Evolutionary conservation across 2,888 invertebrate genomes (phyloP), one percentile per base, ranked within the genome.

Genomic region (Xylota segnis): DNA sequence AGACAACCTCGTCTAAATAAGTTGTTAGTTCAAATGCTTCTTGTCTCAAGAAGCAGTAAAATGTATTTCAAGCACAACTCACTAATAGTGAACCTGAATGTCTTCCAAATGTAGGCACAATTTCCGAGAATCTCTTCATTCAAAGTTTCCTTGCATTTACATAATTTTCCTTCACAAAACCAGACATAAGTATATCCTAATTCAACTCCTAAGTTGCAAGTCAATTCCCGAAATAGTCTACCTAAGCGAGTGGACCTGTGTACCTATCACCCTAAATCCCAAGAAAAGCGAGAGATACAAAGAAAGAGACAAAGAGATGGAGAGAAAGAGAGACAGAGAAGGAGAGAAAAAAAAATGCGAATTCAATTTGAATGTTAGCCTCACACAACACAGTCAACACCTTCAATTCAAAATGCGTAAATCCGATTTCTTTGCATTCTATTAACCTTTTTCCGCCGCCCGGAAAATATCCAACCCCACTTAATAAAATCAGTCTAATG

Each of bases 401-500:
- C 79, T 84, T 75, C 66, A 66, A 71, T 65, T 75, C 71, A 75
- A 76, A 84, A 79, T 84, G 84, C 71, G 70, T 79, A 84, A 84
- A 79, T 79, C 84, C 84, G 75, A 79, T 84, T 84, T 71, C 65
- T 76, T 84, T 79, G 79, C 75, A 84, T 84, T 71, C 47, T 58
- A 71, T 82, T 76, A 81, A 76, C 70, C 76, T 72, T 74, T 66
- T 56, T 43, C 27, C 14, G 18, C 50, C 45, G 40, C 54, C 37
- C 58, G 40, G 50, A 86, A 77, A 76, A 76, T 50, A 58, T 75
- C 66, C 86, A 82, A 81, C 71, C 72, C 72, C 81, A 76, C 76
- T 81, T 81, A 86, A 86, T 82, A 82, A 71, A 86, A 86, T 86
- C 86, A 86, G 76, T 82, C 76, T 81, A 82, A 82, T 76, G 76